Conservation (phyloP, 1,140 invertebrate species). For the Chelonus insularis region DNA sequence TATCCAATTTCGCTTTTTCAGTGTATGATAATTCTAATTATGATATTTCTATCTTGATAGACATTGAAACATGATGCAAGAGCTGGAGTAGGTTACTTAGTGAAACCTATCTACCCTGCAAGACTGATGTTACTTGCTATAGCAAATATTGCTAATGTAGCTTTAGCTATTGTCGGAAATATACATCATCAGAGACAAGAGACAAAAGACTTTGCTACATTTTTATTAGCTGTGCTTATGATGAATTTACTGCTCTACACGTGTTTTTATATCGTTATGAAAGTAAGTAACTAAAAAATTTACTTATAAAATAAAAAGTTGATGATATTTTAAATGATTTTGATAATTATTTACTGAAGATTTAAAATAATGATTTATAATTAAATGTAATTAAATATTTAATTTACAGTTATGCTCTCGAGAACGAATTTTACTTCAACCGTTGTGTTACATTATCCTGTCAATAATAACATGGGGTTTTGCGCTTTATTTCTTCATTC, state of each 20-base stretch:
- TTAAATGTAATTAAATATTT: constrained; percentile 24
- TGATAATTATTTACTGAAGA: constrained; percentile 3
- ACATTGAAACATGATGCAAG: constrained; percentile 46
- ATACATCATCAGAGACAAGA: constrained; percentile 66
- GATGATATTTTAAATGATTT: too few species aligned
- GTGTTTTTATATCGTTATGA: constrained; percentile 85
- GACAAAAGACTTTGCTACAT: constrained; percentile 76
- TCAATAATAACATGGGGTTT: constrained; percentile 69
- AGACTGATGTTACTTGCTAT: constrained; percentile 64
- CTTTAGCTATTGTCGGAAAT: constrained; percentile 70
- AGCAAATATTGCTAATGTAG: constrained; percentile 78
- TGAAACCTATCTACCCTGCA: constrained; percentile 50
- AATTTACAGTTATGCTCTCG: constrained; percentile 66
- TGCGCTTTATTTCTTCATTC: constrained; percentile 76
- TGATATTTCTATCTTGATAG: constrained; percentile 35
- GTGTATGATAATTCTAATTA: neutral
- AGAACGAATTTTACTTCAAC: constrained; percentile 68
- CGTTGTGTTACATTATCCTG: constrained; percentile 68
- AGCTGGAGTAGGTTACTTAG: constrained; percentile 41
- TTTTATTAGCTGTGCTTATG: constrained; percentile 81
- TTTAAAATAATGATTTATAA: constrained; percentile 1
- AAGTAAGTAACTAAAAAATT: constrained; percentile 62
- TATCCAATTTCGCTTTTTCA: constrained; percentile 7
- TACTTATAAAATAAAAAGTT: too few species aligned
- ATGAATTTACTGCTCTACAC: constrained; percentile 82